These are phyloP conservation scores for Xylota sylvarum DNA, from an alignment of 2,888 invertebrate genomes.

Conservation along the genomic window DNA sequence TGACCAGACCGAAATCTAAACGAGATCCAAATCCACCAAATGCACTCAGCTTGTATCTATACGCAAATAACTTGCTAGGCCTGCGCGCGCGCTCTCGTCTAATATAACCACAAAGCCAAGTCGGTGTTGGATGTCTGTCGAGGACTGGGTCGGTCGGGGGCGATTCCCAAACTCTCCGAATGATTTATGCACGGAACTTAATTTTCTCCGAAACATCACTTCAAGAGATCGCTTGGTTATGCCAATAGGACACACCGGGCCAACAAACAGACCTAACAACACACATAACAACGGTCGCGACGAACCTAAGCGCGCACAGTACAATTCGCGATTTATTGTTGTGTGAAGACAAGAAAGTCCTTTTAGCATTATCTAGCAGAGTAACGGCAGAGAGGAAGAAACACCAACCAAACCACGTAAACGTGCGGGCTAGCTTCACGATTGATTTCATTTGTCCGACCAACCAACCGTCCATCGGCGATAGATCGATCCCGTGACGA, in stretches of 20 bases:
- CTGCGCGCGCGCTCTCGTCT: conserved; percentile 25
- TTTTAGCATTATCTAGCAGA: conserved; percentile 68
- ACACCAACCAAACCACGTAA: conserved; percentile 21
- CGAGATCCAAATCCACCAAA: conserved; percentile 34
- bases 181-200: conserved; percentile 75
- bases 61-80: conserved; percentile 47
- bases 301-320: conserved; percentile 29
- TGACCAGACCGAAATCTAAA: conserved; percentile 20
- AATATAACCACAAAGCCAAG: conserved; percentile 37
- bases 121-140: conserved; percentile 24
- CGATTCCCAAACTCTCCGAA: conserved; percentile 46
- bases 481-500: conserved; percentile 53
- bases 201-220: conserved; percentile 68
- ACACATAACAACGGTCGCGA: conserved; percentile 25
- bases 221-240: conserved; percentile 47
- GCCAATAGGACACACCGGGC: conserved; percentile 57
- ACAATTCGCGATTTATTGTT: conserved; percentile 71
- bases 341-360: conserved; percentile 77
- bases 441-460: conserved; percentile 67
- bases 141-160: conserved; percentile 20
- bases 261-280: conserved; percentile 18
- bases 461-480: conserved; percentile 46
- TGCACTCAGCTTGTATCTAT: conserved; percentile 44
- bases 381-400: conserved; percentile 55
- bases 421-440: conserved; percentile 51